Percentiles rank a stretch among this genome's conserved stretches.
phyloP scores from a whole-genome alignment of 2,888 invertebrate species.

The Drosophila pseudotalamancana region DNA sequence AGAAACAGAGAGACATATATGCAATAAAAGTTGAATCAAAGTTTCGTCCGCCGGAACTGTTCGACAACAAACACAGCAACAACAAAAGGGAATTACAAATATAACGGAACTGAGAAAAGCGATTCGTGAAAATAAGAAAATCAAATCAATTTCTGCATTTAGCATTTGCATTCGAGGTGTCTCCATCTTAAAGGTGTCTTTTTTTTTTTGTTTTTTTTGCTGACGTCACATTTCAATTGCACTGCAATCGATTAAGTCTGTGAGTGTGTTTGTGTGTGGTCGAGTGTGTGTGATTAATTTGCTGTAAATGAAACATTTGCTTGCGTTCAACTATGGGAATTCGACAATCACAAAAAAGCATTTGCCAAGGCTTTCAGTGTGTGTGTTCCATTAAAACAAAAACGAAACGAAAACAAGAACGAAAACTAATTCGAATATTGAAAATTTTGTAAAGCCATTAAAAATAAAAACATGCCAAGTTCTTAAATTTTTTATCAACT shows the following conservation, averaged over 20 bases:
- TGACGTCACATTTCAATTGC: slow-evolving; percentile 52
- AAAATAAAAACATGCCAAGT: slow-evolving; percentile 50
- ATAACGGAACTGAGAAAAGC: slow-evolving; percentile 60
- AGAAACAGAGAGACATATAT: slow-evolving; percentile 74
- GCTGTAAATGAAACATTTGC: slow-evolving; percentile 48
- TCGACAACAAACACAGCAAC: slow-evolving; percentile 65
- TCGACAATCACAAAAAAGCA: slow-evolving; percentile 72
- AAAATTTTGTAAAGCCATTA: slow-evolving; percentile 31
- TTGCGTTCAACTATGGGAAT: slow-evolving; percentile 40
- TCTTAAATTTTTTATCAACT: slow-evolving; percentile 52
- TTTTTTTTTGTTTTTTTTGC: no score
- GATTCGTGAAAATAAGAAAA: slow-evolving; percentile 50
- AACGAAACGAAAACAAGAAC: slow-evolving; percentile 11
- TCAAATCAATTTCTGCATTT: slow-evolving; percentile 40
- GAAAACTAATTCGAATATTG: slow-evolving; percentile 23
- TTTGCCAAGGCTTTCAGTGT: slow-evolving; percentile 45
- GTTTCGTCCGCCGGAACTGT: slow-evolving; percentile 27
- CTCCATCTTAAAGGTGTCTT: slow-evolving; percentile 1
- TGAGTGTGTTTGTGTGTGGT: slow-evolving; percentile 12
- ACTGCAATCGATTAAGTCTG: slow-evolving; percentile 39
- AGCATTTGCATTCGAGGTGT: slow-evolving; percentile 37
- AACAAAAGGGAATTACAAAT: slow-evolving; percentile 62
- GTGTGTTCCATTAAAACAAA: slow-evolving; percentile 17
- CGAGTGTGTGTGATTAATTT: slow-evolving; percentile 19
- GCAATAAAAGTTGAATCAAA: slow-evolving; percentile 59